A percentile compares a stretch with the other conserved stretches of the same genome.
phyloP scores from a whole-genome alignment of 2,888 invertebrate genomes.

The Odontomyia ornata region DNA sequence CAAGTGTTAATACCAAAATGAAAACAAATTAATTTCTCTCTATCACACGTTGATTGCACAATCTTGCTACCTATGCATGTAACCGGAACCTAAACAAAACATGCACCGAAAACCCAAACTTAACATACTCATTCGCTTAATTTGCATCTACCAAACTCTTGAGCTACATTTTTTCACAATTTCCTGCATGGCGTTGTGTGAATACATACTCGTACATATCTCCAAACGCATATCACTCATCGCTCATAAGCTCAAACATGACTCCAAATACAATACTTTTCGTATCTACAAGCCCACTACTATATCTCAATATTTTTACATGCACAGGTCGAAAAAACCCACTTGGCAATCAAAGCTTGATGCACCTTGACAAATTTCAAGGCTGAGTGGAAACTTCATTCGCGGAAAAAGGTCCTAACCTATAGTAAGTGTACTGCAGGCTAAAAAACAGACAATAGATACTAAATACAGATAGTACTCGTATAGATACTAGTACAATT shows the following conservation, averaged over 20 bases:
- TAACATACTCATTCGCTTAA: not conserved
- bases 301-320: not conserved
- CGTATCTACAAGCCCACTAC: not conserved
- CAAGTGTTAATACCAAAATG: not conserved
- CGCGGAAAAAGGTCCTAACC: slow-evolving; percentile 11
- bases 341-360: not conserved
- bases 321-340: too few relatives aligned
- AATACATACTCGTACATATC: not conserved
- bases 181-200: not conserved
- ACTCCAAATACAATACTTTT: not conserved
- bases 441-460: not conserved
- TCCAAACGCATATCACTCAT: not conserved
- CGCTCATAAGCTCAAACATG: not conserved
- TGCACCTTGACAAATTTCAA: slow-evolving; percentile 31
- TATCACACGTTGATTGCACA: slow-evolving; percentile 6
- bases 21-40: not conserved
- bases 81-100: slow-evolving; percentile 27
- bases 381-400: not conserved
- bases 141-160: slow-evolving; percentile 18
- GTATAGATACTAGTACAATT: not conserved
- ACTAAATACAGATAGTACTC: not conserved
- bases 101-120: not conserved
- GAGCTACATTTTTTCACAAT: slow-evolving; percentile 8
- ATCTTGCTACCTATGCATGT: not conserved
- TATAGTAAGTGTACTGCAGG: not conserved